phyloP scores from a whole-genome alignment of 1,140 invertebrate genomes.

The Pissodes strobi region DNA sequence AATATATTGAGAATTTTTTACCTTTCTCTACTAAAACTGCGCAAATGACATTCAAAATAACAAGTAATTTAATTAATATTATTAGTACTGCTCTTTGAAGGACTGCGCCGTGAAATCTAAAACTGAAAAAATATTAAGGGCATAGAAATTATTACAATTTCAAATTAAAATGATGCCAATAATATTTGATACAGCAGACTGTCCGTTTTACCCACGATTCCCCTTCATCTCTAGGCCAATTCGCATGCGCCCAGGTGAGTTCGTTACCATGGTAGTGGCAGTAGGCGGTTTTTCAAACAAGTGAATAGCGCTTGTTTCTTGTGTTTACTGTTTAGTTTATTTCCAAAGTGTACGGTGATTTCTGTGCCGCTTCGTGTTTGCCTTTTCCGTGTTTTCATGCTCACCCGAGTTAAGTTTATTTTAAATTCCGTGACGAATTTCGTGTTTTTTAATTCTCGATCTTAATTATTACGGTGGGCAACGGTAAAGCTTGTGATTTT shows the following conservation, averaged over 20 bases:
- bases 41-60: too few relatives aligned
- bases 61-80: too few relatives aligned
- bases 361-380: background rate
- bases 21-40: too few relatives aligned
- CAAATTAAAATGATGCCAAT: too few relatives aligned
- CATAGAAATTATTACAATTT: too few relatives aligned
- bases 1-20: too few relatives aligned
- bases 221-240: slow-evolving; percentile 4
- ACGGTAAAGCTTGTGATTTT: too few relatives aligned
- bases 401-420: background rate
- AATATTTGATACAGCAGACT: too few relatives aligned
- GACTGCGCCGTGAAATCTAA: too few relatives aligned
- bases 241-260: slow-evolving; percentile 34
- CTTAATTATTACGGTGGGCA: too few relatives aligned
- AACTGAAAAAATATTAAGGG: too few relatives aligned
- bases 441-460: background rate
- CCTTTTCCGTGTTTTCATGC: background rate
- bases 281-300: slow-evolving; percentile 36
- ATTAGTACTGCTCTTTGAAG: too few relatives aligned
- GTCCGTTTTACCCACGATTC: background rate
- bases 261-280: slow-evolving; percentile 36
- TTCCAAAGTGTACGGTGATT: background rate
- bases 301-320: slow-evolving; percentile 24
- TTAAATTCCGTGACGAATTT: background rate
- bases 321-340: slow-evolving; percentile 16